These are phyloP conservation scores for Bombus ignitus DNA, from an alignment of 1,140 invertebrate genomes.

Conservation along the genomic window DNA sequence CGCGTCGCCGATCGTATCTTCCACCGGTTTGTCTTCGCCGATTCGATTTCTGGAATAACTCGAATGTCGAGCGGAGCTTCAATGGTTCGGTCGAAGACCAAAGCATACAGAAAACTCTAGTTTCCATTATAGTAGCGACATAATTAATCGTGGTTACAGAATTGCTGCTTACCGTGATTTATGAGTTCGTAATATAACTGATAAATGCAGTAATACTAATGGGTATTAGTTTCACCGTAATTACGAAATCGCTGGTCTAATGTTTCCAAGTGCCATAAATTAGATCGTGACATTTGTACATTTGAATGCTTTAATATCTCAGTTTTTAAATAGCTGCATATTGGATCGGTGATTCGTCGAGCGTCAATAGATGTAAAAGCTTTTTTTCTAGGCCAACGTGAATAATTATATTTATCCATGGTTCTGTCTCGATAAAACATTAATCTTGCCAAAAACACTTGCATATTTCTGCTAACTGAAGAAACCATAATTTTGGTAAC, in stretches of 20 bases:
- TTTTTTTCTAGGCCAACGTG: too few relatives aligned
- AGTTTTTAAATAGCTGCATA: not conserved
- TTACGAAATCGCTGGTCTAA: not conserved
- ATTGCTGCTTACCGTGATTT: not conserved
- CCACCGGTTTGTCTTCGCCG: constrained; percentile 20
- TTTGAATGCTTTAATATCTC: not conserved
- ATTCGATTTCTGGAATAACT: constrained; percentile 20
- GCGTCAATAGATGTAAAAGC: too few relatives aligned
- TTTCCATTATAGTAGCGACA: not conserved
- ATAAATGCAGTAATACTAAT: not conserved
- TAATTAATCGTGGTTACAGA: not conserved
- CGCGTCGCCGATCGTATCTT: constrained; percentile 18
- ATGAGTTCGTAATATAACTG: not conserved
- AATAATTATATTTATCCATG: too few relatives aligned
- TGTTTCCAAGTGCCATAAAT: too few relatives aligned
- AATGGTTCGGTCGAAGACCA: not conserved
- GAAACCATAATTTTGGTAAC: too few relatives aligned
- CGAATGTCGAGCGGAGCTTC: not conserved
- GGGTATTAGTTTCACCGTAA: not conserved
- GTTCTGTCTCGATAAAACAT: too few relatives aligned
- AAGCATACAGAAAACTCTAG: not conserved
- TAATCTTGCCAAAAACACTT: too few relatives aligned
- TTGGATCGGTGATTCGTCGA: too few relatives aligned
- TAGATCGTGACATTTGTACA: not conserved
- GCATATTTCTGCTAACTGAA: too few relatives aligned